Percentiles rank a stretch among this genome's conserved stretches.
These are phyloP conservation scores for Palythoa grandis DNA, from an alignment of 92 coral and sea anemone species.

Conservation along the genomic window DNA sequence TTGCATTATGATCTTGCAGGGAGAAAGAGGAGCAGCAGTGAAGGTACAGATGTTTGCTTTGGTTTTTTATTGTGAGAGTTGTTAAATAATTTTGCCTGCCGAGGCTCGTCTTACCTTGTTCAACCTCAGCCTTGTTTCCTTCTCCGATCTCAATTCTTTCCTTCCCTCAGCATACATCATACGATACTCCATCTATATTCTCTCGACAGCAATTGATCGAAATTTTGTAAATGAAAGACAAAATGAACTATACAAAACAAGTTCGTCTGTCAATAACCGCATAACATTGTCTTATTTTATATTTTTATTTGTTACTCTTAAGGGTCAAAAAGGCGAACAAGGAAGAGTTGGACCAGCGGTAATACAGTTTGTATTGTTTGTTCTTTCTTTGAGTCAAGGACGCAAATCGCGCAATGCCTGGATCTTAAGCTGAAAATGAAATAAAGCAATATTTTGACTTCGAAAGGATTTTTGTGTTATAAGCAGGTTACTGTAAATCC, in stretches of 20 bases:
- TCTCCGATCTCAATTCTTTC: neutral
- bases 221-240: neutral
- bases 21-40: slow-evolving; percentile 15
- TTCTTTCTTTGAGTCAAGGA: neutral
- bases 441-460: no score
- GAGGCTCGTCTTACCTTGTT: neutral
- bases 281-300: neutral
- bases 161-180: neutral
- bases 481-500: neutral
- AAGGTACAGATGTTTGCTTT: neutral
- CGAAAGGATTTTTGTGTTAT: no score
- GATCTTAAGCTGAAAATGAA: no score
- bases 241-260: neutral
- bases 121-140: neutral
- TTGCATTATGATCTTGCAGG: neutral
- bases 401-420: neutral
- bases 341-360: slow-evolving; percentile 13
- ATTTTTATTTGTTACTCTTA: neutral
- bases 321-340: slow-evolving; percentile 36
- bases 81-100: neutral
- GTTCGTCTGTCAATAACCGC: neutral
- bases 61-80: neutral
- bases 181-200: neutral
- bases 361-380: neutral
- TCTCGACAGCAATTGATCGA: neutral